Base-by-base conservation (phyloP, 2,888 invertebrate genomes). In the Xanthorhoe spadicearia region DNA sequence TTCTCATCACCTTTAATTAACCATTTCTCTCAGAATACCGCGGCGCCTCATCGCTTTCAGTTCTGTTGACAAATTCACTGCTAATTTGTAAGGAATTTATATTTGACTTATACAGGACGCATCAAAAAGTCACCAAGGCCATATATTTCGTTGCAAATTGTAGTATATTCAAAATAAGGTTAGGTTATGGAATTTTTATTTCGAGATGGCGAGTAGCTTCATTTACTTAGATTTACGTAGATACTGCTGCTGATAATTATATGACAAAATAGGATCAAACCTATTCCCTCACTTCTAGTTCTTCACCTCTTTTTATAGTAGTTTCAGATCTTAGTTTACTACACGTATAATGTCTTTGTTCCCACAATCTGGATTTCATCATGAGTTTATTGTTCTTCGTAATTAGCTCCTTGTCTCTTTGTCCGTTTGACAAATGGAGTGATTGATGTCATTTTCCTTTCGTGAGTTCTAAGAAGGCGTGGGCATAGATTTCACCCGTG, bases 371-470 rank as follows among this genome's bases (percentile, higher is more conserved):
- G 68, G 52, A 57, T 43, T 43, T 58, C 43, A 19, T 68, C 68
- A 58, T 43, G 19, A 17, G 53, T 68, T 53, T 64, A 68, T 68
- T 64, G 61, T 68, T 56, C 53, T 38, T 56, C 35, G 18, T 67
- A 67, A 57, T 61, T 35, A 61, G 60, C 57, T 64, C 57, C 59
- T 59, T 63, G 63, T 68, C 57, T 65, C 65, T 64, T 68, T 68
- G 68, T 68, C 28, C 57, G 28, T 63, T 59, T 67, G 68, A 64
- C 64, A 58, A 61, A 61, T 54, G 32, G 52, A 46, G 64, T 68
- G 68, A 68, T 68, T 64, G 53, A 68, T 68, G 61, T 35, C 35
- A 35, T 54, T 52, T 56, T 50, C 32, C 23, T 59, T 59, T 18
- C 53, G 13, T n/a, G 46, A 57, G 48, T 68, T 68, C 64, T 64